These are phyloP conservation scores for Gymnopithys bicolor DNA, from an alignment of 2,797 vertebrate genomes.

Conservation along the genomic window DNA sequence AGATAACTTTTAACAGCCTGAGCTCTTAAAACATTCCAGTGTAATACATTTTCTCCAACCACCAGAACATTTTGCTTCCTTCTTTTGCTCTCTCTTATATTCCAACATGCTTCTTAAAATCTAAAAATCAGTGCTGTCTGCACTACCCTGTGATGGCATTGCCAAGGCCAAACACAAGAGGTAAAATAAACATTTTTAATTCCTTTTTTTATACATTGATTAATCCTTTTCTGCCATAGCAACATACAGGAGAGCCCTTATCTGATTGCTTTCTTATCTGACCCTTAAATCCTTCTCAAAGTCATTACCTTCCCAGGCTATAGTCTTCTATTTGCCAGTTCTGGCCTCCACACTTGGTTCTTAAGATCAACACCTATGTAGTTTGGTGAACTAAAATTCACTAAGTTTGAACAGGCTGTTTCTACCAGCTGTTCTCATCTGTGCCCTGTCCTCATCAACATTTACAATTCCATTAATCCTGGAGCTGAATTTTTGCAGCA, in stretches of 20 bases:
- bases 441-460: not conserved
- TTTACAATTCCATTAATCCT: not conserved
- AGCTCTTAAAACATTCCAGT: not conserved
- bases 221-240: not conserved
- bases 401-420: not conserved
- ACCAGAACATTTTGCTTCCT: not conserved
- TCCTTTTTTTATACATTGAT: conserved; percentile 6
- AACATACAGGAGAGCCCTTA: not conserved
- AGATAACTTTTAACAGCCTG: not conserved
- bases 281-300: conserved; percentile 1
- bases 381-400: not conserved
- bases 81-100: not conserved
- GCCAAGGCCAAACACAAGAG: not conserved
- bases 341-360: not conserved
- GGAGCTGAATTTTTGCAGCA: not conserved
- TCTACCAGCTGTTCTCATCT: not conserved
- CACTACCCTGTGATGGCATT: not conserved
- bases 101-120: not conserved
- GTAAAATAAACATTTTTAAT: not conserved
- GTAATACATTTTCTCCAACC: not conserved
- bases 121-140: not conserved
- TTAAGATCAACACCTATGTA: not conserved
- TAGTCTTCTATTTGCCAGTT: not conserved
- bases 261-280: not conserved
- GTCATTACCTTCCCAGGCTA: not conserved